Conservation (phyloP, 2,888 invertebrate species). For the Tetanocera ferruginea region DNA sequence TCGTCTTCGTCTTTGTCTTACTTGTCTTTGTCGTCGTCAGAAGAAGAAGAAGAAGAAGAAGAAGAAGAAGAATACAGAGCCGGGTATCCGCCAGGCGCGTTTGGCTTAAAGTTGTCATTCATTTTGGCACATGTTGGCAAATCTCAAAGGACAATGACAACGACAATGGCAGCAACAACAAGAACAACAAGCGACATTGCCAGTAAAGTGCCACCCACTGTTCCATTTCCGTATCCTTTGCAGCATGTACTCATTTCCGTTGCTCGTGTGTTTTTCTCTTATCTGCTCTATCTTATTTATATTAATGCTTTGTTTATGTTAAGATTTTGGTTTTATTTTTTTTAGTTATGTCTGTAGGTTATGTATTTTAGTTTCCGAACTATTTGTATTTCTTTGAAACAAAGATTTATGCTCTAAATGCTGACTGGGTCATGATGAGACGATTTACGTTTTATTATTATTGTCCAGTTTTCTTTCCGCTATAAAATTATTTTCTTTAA, state of each 20-base stretch:
- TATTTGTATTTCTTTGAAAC: neutral
- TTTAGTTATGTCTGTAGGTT: neutral
- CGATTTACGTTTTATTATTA: neutral
- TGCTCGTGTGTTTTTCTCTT: neutral
- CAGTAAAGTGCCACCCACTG: neutral
- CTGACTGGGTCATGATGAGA: neutral
- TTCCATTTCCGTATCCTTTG: neutral
- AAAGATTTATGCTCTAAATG: neutral
- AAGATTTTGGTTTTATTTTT: neutral
- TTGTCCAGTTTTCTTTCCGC: neutral
- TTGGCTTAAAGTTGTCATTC: neutral
- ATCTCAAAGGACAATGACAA: neutral
- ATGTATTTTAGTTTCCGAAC: neutral
- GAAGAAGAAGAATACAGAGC: too few relatives aligned
- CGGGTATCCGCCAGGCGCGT: too few relatives aligned
- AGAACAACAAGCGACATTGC: neutral
- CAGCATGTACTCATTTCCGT: neutral
- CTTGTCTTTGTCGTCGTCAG: too few relatives aligned
- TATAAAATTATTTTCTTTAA: neutral
- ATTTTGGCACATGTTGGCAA: conserved; percentile 5
- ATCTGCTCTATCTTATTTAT: neutral
- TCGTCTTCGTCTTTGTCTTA: too few relatives aligned
- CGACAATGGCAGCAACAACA: neutral
- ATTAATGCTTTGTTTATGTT: neutral
- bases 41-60: too few relatives aligned